Base-by-base conservation (phyloP, 1,140 invertebrate genomes). In the Chironomus striatipennis region DNA sequence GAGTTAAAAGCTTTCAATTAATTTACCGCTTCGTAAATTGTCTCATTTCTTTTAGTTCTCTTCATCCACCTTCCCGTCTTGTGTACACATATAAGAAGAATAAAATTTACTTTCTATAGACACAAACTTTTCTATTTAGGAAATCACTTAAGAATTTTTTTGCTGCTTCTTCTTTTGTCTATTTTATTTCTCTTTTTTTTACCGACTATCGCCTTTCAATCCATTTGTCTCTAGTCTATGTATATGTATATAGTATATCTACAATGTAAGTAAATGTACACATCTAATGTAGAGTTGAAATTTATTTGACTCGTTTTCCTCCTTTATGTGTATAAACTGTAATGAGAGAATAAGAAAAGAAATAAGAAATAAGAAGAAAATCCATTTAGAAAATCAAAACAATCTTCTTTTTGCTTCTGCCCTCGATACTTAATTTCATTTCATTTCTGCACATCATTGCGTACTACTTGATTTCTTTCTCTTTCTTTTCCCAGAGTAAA, bases 351-450 rank as follows among this genome's bases (percentile, higher is more conserved):
- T 12, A 70, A 17, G 18, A n/a, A n/a, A n/a, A n/a, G n/a, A n/a
- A n/a, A n/a, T n/a, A n/a, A n/a, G n/a, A n/a, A n/a, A n/a, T n/a
- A n/a, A n/a, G n/a, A n/a, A n/a, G n/a, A 70, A 70, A 70, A 70
- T 70, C 65, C 65, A 70, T 70, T 70, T 70, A 70, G 20, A 70
- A 70, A 70, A 70, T 70, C 65, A 70, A 70, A 70, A 70, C 65
- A 70, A 70, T 70, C 20, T 70, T 70, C 18, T 70, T 21, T 70
- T 18, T 57, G 5, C 47, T 57, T 57, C 47, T 57, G 8, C 47
- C 4, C 8, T n/a, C 12, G 47, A 57, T 57, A 57, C 47, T 57
- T 5, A 34, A 34, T 34, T 34, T 34, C 47, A 57, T 57, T 57
- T 57, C 47, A 57, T 57, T 57, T 57, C 47, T 57, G 47, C 47